These are phyloP conservation scores for Hypomesus transpacificus DNA, from an alignment of 2,113 vertebrate genomes.

Conservation along the genomic window DNA sequence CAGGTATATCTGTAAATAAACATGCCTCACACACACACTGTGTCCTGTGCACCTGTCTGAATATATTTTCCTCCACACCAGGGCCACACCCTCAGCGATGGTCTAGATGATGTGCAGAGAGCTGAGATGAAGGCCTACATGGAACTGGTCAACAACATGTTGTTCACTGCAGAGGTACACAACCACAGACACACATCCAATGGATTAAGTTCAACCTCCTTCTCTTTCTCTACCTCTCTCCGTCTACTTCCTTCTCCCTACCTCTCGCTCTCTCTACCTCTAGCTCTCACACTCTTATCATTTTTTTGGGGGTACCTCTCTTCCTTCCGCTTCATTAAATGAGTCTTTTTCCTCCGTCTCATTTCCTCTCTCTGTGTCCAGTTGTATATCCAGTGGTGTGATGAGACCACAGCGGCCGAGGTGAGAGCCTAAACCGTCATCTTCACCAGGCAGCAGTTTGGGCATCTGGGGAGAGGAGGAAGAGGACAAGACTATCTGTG, in stretches of 20 bases:
- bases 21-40: too few relatives aligned
- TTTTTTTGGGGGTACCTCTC: neutral
- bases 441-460: conserved; percentile 78
- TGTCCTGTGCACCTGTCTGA: neutral
- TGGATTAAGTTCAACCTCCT: neutral
- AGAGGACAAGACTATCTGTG: too few relatives aligned
- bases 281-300: neutral
- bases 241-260: neutral
- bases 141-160: conserved; percentile 89
- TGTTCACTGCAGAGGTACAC: conserved; percentile 90
- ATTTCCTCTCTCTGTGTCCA: conserved; percentile 50
- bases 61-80: conserved; percentile 47
- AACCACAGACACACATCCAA: neutral
- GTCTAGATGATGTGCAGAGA: conserved; percentile 91
- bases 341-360: neutral
- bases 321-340: neutral
- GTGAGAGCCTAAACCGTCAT: conserved; percentile 79
- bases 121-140: conserved; percentile 99
- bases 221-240: neutral
- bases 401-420: conserved; percentile 89
- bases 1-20: too few relatives aligned
- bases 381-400: conserved; percentile 97
- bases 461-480: too few relatives aligned
- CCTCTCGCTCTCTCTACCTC: neutral
- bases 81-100: conserved; percentile 93